phyloP scores from a whole-genome alignment of 2,797 vertebrate species.

The Propithecus perrieri region DNA sequence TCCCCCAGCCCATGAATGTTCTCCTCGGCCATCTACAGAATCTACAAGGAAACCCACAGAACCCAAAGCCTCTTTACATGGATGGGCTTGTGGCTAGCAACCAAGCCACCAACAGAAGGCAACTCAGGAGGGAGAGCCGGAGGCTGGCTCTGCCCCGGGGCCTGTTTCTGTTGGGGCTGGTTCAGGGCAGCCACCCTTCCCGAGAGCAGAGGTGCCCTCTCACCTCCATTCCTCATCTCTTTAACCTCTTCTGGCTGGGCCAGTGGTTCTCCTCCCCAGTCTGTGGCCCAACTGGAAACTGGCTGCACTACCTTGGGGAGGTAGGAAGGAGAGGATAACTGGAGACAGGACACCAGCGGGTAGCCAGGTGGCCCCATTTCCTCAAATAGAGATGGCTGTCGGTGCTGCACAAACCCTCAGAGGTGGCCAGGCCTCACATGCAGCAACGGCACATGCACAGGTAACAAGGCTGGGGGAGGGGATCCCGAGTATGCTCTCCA shows the following conservation, averaged over 20 bases:
- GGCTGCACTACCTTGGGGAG: neutral
- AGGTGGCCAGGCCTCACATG: neutral
- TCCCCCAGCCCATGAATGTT: neutral
- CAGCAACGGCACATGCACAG: neutral
- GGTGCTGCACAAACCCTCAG: neutral
- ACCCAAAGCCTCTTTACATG: neutral
- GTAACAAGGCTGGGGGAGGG: neutral
- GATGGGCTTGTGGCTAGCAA: neutral
- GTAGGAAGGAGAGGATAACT: neutral
- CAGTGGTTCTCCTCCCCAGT: neutral
- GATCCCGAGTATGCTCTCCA: neutral
- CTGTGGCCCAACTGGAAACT: neutral
- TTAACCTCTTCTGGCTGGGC: neutral
- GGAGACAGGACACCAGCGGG: neutral
- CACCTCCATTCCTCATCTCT: neutral
- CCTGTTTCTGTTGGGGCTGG: neutral
- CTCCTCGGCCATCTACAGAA: neutral
- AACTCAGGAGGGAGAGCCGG: neutral
- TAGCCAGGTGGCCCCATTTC: neutral
- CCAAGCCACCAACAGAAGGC: neutral
- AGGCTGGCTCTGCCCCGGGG: fast-evolving
- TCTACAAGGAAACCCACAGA: neutral
- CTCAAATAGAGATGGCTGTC: neutral
- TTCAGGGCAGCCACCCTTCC: neutral
- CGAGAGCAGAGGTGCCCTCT: neutral